Percentiles rank a stretch among this genome's conserved stretches.
These are phyloP conservation scores for Cryptocephalus primarius DNA, from an alignment of 2,888 invertebrate genomes.

Conservation along the genomic window DNA sequence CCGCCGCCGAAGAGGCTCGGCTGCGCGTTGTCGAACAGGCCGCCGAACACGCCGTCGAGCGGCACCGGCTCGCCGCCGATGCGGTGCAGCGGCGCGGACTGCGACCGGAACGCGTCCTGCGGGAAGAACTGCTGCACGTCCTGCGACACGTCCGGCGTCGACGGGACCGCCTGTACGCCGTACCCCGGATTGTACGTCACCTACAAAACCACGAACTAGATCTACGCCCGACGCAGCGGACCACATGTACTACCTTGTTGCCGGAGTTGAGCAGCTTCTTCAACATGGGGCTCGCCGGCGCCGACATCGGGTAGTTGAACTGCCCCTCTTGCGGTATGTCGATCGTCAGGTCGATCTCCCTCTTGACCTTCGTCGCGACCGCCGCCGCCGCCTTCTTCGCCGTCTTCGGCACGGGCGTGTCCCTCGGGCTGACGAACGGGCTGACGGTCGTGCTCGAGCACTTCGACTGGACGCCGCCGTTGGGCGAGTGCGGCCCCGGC, in stretches of 20 bases:
- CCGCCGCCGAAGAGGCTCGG: constrained; percentile 10
- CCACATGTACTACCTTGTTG: constrained; percentile 35
- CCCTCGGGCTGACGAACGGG: constrained; percentile 72
- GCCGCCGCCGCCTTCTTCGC: constrained; percentile 39
- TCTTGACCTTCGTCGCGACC: constrained; percentile 24
- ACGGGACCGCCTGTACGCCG: constrained; percentile 9
- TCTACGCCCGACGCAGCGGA: too few species aligned
- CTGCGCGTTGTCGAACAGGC: background rate
- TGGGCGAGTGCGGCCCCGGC: constrained; percentile 60
- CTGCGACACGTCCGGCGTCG: constrained; percentile 30
- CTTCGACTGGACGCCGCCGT: constrained; percentile 40
- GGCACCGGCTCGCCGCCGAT: too few species aligned
- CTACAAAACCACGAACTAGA: too few species aligned
- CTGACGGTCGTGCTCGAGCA: constrained; percentile 60
- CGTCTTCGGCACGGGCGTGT: constrained; percentile 52
- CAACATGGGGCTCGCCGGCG: constrained; percentile 54
- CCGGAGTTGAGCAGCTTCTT: constrained; percentile 42
- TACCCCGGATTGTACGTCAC: constrained; percentile 38
- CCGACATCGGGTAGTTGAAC: constrained; percentile 46
- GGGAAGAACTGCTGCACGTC: constrained; percentile 49
- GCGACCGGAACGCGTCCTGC: constrained; percentile 46
- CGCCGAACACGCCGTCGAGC: constrained; percentile 3
- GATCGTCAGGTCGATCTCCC: constrained; percentile 26
- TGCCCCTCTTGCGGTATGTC: constrained; percentile 19
- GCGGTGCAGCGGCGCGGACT: constrained; percentile 62